phyloP scores from a whole-genome alignment of 2,113 vertebrate genomes.

The Ivindomyrus marchei region DNA sequence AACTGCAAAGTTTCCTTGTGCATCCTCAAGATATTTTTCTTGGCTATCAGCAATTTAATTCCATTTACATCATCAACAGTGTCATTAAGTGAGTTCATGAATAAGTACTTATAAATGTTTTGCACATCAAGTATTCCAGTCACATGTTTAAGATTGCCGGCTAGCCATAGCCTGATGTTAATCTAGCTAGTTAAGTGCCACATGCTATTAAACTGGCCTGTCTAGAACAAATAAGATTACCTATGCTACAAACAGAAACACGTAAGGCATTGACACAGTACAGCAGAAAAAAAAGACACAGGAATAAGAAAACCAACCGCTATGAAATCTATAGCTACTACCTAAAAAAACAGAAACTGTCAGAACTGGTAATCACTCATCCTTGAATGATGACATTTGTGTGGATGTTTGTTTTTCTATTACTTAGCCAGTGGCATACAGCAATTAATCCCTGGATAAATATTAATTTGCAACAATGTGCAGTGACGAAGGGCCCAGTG shows the following conservation, averaged over 20 bases:
- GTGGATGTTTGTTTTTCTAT: background rate
- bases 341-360: background rate
- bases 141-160: background rate
- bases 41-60: background rate
- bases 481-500: background rate
- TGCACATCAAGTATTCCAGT: background rate
- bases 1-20: background rate
- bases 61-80: background rate
- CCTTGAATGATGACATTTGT: background rate
- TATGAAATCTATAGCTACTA: background rate
- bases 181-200: background rate
- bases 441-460: background rate
- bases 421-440: background rate
- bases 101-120: background rate
- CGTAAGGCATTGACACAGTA: background rate
- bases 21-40: background rate
- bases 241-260: background rate
- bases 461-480: background rate
- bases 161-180: background rate
- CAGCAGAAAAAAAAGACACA: background rate
- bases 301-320: background rate
- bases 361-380: background rate
- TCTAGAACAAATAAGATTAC: background rate
- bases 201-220: background rate
- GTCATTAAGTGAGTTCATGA: background rate